Conservation (phyloP, 2,888 invertebrate genomes). For the Diaphora mendica region DNA sequence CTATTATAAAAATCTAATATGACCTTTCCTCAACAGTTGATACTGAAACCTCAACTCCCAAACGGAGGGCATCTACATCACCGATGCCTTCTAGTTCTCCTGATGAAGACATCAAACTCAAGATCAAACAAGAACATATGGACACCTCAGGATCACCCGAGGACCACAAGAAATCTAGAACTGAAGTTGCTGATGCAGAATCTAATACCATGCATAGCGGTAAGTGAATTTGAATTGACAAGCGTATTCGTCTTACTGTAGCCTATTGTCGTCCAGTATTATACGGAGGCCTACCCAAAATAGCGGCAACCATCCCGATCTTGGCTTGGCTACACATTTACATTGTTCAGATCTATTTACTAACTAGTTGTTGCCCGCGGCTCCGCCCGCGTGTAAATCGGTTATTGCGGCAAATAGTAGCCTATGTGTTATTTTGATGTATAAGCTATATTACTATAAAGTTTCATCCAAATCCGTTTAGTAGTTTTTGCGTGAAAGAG, state of each 20-base stretch:
- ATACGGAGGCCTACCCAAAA: no score
- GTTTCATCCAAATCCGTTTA: no score
- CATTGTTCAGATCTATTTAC: no score
- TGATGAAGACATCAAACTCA: constrained; percentile 83
- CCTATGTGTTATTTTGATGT: no score
- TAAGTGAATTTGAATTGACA: constrained; percentile 80
- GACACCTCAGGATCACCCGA: constrained; percentile 89
- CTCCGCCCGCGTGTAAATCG: no score
- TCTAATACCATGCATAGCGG: constrained; percentile 97
- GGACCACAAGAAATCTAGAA: constrained; percentile 91
- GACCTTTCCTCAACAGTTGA: constrained; percentile 69
- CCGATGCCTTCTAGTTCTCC: constrained; percentile 84
- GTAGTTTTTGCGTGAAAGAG: no score
- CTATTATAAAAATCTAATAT: neutral
- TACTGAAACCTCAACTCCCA: constrained; percentile 87
- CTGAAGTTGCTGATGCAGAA: constrained; percentile 94
- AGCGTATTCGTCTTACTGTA: neutral
- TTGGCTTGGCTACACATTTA: no score
- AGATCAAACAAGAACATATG: constrained; percentile 90
- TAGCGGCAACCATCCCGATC: no score
- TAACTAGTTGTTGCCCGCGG: no score
- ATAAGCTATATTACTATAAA: no score
- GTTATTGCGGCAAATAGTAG: no score
- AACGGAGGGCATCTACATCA: constrained; percentile 86
- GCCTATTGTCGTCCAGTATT: no score